phyloP scores from a whole-genome alignment of 2,113 vertebrate species.

The Gobio gobio region DNA sequence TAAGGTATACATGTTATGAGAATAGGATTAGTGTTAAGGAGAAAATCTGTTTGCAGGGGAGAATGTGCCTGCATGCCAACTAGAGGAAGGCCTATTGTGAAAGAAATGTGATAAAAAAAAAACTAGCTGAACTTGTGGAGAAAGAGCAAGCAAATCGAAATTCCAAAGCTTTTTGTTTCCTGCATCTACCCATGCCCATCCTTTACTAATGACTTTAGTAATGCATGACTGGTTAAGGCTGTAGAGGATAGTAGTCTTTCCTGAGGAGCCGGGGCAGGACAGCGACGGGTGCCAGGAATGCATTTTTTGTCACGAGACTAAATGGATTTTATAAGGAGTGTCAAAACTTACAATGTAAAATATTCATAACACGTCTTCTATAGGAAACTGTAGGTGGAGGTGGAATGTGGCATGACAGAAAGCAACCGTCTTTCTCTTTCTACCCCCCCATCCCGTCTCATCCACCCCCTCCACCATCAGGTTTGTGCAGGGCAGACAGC shows the following conservation, averaged over 20 bases:
- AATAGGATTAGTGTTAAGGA: neutral
- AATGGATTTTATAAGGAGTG: slow-evolving; percentile 10
- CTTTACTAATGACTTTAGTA: slow-evolving; percentile 31
- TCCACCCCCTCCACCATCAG: neutral
- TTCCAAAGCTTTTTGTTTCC: slow-evolving; percentile 30
- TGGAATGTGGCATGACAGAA: slow-evolving; percentile 44
- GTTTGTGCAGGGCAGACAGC: neutral
- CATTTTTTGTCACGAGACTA: slow-evolving; percentile 37
- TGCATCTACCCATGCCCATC: slow-evolving; percentile 29
- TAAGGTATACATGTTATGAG: neutral
- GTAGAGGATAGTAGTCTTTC: slow-evolving; percentile 1
- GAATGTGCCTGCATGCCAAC: neutral
- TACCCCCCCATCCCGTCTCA: neutral
- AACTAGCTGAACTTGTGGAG: neutral
- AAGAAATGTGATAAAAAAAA: neutral
- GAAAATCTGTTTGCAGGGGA: slow-evolving; percentile 2
- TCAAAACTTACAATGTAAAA: slow-evolving; percentile 25
- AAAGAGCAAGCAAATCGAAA: neutral
- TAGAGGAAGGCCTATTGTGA: neutral
- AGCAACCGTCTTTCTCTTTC: neutral
- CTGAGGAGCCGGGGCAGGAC: slow-evolving; percentile 18
- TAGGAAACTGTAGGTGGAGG: slow-evolving; percentile 8
- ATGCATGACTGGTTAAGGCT: slow-evolving; percentile 22
- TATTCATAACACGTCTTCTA: slow-evolving; percentile 18
- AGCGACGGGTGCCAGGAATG: neutral